A percentile compares a stretch with the other conserved stretches of the same genome.
Conservation (phyloP, 2,888 invertebrate genomes). For the Spilarctia lutea region DNA sequence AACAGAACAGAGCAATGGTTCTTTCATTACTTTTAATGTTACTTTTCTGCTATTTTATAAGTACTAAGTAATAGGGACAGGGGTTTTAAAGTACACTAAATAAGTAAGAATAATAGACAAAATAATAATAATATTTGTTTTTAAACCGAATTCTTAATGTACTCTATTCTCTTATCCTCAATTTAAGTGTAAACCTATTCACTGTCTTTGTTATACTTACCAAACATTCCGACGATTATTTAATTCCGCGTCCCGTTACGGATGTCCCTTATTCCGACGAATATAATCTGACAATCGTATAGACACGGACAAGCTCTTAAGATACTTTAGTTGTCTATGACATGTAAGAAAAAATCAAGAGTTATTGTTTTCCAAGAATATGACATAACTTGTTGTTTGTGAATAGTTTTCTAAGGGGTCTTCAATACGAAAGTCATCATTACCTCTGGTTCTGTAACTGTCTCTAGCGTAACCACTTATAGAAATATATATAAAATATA, state of each 20-base stretch:
- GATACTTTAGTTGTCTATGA: conserved; percentile 25
- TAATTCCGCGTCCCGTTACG: conserved; percentile 69
- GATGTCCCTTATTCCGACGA: conserved; percentile 75
- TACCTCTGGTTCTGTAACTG: not conserved
- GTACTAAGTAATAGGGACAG: not conserved
- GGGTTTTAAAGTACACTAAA: not conserved
- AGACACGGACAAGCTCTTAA: conserved; percentile 33
- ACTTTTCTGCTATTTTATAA: no score
- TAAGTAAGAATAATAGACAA: not conserved
- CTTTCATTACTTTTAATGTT: not conserved
- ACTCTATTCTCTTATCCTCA: conserved; percentile 41
- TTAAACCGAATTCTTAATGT: not conserved
- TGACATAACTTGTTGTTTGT: not conserved
- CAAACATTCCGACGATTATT: conserved; percentile 67
- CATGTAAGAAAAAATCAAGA: not conserved
- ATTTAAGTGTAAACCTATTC: conserved; percentile 52
- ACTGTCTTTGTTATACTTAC: conserved; percentile 43
- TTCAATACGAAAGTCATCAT: not conserved
- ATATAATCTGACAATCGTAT: conserved; percentile 52
- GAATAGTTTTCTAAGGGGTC: no score
- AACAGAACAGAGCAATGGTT: not conserved
- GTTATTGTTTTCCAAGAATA: not conserved
- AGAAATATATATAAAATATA: no score
- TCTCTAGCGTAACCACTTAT: not conserved
- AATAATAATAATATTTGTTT: not conserved